Evolutionary conservation across 1,140 invertebrate species (phyloP).

Genomic region (Caenorhabditis latens): DNA sequence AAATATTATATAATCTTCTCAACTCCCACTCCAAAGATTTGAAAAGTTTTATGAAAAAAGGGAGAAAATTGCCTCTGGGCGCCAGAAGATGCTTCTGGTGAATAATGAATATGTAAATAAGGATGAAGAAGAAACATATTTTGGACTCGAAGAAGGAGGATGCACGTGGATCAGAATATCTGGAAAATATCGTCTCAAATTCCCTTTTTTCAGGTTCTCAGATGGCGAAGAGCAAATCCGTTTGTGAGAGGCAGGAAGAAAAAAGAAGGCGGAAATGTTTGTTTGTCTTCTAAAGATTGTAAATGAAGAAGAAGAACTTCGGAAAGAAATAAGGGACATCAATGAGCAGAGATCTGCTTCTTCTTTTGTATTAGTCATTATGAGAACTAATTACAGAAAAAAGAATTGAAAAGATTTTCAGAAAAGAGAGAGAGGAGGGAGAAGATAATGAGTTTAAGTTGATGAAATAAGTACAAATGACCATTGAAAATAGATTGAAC

Average conservation of each 20-base stretch:
- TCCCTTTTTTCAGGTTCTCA: not conserved
- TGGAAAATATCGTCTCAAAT: not conserved
- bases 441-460: not conserved
- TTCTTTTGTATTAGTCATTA: conserved; percentile 15
- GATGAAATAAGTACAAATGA: not conserved
- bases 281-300: conserved; percentile 4
- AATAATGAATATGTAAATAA: conserved; percentile 47
- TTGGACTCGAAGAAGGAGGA: not conserved
- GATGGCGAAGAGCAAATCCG: not conserved
- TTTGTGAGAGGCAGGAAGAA: not conserved
- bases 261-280: conserved; percentile 17
- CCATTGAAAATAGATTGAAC: not conserved
- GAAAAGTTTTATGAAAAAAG: not conserved
- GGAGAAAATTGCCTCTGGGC: conserved; percentile 17
- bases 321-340: not conserved
- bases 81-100: conserved; percentile 2
- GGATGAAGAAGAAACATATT: conserved; percentile 2
- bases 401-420: not conserved
- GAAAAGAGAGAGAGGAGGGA: not conserved
- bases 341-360: conserved; percentile 7
- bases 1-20: too few species aligned
- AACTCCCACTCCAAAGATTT: not conserved
- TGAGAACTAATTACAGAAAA: conserved; percentile 7
- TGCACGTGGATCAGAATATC: not conserved
- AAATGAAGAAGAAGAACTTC: not conserved